Conservation (phyloP, 1,140 invertebrate genomes). For the Steinernema khuongi region DNA sequence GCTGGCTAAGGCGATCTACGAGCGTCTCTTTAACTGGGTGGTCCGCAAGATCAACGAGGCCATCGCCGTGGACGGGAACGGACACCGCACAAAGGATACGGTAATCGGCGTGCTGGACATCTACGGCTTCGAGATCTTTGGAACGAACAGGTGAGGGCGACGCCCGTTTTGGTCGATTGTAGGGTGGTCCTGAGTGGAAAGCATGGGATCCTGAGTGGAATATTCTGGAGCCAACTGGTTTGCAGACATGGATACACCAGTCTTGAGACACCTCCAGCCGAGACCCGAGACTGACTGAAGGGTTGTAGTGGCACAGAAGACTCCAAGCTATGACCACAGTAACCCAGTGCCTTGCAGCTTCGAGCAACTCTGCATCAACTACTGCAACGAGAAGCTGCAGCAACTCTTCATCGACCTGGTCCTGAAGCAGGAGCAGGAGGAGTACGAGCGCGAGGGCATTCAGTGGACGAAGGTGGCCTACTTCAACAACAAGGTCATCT, state of each 20-base stretch:
- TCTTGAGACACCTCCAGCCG: too few relatives aligned
- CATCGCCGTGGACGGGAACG: conserved; percentile 61
- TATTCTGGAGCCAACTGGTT: too few relatives aligned
- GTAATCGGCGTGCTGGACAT: conserved; percentile 66
- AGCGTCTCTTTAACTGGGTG: conserved; percentile 84
- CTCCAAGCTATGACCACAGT: too few relatives aligned
- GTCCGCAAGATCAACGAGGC: conserved; percentile 79
- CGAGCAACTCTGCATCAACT: conserved; percentile 71
- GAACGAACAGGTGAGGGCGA: conserved; percentile 32
- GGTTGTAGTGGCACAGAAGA: too few relatives aligned
- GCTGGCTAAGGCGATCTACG: conserved; percentile 84
- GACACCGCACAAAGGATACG: conserved; percentile 30
- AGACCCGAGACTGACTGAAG: too few relatives aligned
- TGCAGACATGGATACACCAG: too few relatives aligned
- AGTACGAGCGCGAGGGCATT: conserved; percentile 70
- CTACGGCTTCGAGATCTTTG: conserved; percentile 68
- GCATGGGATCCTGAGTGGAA: too few relatives aligned
- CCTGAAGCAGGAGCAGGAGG: conserved; percentile 70
- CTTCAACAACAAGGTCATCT: conserved; percentile 70
- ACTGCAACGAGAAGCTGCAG: conserved; percentile 75
- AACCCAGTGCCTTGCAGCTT: conserved; percentile 64
- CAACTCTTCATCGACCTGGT: conserved; percentile 73
- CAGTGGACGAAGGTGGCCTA: conserved; percentile 67
- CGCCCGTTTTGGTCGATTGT: too few relatives aligned
- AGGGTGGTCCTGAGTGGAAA: too few relatives aligned